Evolutionary conservation across 2,113 vertebrate species (phyloP).

Genomic region (Engraulis encrasicolus): DNA sequence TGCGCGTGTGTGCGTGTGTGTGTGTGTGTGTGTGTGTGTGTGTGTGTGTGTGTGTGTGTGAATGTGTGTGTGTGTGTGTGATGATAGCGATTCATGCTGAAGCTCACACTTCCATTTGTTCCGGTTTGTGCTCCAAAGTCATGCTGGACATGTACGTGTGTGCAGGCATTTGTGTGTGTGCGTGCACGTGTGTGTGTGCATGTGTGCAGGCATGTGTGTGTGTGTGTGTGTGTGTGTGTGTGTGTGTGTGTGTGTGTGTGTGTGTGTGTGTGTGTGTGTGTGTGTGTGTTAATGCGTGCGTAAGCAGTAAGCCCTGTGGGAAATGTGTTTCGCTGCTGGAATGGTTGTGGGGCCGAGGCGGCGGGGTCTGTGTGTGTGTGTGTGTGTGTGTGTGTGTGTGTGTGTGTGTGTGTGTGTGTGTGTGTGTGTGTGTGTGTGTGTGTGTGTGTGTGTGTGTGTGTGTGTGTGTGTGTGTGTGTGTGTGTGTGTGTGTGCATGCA

Average conservation of each 20-base stretch:
- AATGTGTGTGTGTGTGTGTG: slow-evolving; percentile 20
- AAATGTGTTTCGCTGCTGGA: too few relatives aligned
- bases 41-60: too few relatives aligned
- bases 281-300: too few relatives aligned
- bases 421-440: neutral
- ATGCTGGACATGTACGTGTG: too few relatives aligned
- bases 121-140: slow-evolving; percentile 32
- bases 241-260: too few relatives aligned
- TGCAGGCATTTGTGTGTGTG: too few relatives aligned
- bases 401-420: neutral
- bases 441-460: neutral
- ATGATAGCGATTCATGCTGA: slow-evolving; percentile 41
- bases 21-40: neutral
- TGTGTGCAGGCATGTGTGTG: too few relatives aligned
- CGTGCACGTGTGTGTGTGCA: too few relatives aligned
- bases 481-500: neutral
- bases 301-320: slow-evolving; percentile 48
- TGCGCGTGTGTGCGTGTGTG: neutral
- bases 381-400: neutral
- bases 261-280: too few relatives aligned
- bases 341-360: too few relatives aligned
- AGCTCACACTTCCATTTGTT: slow-evolving; percentile 47
- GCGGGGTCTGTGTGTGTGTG: too few relatives aligned
- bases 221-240: too few relatives aligned
- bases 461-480: neutral